phyloP scores from a whole-genome alignment of 2,797 vertebrate genomes.

The Pangasius larnaudii region DNA sequence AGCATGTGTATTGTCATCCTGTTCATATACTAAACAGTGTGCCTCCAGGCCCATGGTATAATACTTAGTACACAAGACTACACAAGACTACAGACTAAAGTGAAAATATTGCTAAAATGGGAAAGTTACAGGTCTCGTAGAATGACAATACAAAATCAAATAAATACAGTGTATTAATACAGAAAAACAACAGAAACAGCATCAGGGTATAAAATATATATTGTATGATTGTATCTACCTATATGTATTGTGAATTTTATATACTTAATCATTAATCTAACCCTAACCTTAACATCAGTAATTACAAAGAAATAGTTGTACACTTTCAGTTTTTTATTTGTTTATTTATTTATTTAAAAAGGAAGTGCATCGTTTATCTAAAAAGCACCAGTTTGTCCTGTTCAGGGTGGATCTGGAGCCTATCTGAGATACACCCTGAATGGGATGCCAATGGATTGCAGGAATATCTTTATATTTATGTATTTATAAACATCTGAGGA shows the following conservation, averaged over 20 bases:
- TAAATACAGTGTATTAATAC: not conserved
- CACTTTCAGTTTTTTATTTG: too few species aligned
- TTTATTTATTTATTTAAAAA: too few species aligned
- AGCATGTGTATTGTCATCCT: not conserved
- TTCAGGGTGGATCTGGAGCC: too few species aligned
- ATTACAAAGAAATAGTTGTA: too few species aligned
- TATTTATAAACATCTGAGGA: too few species aligned
- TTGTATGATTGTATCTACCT: not conserved
- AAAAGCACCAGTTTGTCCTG: too few species aligned
- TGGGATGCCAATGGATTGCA: not conserved
- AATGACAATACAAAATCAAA: not conserved
- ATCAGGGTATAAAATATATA: not conserved
- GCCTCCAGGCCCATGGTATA: not conserved
- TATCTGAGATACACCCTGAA: too few species aligned
- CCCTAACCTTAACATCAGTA: not conserved
- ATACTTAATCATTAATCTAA: not conserved
- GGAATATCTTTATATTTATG: too few species aligned
- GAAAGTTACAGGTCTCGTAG: not conserved
- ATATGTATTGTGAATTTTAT: not conserved
- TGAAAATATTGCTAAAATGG: not conserved
- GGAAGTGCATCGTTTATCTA: too few species aligned
- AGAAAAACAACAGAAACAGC: not conserved
- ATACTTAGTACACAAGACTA: not conserved
- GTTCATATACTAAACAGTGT: not conserved
- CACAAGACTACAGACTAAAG: not conserved